These are phyloP conservation scores for Apogon talboti DNA, from an alignment of 2,797 vertebrate species.

Conservation along the genomic window DNA sequence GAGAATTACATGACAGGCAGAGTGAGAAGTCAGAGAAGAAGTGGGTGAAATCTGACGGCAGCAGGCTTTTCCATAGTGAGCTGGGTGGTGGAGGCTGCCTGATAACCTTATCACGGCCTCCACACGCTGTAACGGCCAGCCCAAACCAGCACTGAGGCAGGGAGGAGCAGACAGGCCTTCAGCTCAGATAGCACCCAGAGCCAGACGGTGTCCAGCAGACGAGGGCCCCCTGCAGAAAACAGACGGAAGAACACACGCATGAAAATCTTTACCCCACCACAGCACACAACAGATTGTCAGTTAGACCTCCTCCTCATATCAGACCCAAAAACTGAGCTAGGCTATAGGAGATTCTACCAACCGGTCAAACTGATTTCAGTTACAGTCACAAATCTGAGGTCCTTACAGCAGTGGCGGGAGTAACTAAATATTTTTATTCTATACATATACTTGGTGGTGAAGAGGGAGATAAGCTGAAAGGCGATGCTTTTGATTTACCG, in stretches of 20 bases:
- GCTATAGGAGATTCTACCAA: constrained; percentile 27
- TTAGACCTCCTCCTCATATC: constrained; percentile 38
- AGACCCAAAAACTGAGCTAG: constrained; percentile 48
- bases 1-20: constrained; percentile 23
- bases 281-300: constrained; percentile 81
- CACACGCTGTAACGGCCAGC: constrained; percentile 89
- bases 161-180: constrained; percentile 71
- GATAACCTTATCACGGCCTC: constrained; percentile 91
- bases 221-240: constrained; percentile 42
- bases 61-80: constrained; percentile 65
- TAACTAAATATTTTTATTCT: no score
- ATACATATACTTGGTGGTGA: no score
- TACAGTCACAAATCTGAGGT: no score
- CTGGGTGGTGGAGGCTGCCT: constrained; percentile 69
- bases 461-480: no score
- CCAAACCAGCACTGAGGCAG: constrained; percentile 43
- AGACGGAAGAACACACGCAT: constrained; percentile 33
- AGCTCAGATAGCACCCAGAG: constrained; percentile 83
- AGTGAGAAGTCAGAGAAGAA: constrained; percentile 35
- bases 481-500: no score
- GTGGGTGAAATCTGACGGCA: constrained; percentile 58
- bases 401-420: no score
- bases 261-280: constrained; percentile 61
- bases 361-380: no score
- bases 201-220: constrained; percentile 76